phyloP scores from a whole-genome alignment of 2,113 vertebrate genomes.

The Corydoras maculifer region DNA sequence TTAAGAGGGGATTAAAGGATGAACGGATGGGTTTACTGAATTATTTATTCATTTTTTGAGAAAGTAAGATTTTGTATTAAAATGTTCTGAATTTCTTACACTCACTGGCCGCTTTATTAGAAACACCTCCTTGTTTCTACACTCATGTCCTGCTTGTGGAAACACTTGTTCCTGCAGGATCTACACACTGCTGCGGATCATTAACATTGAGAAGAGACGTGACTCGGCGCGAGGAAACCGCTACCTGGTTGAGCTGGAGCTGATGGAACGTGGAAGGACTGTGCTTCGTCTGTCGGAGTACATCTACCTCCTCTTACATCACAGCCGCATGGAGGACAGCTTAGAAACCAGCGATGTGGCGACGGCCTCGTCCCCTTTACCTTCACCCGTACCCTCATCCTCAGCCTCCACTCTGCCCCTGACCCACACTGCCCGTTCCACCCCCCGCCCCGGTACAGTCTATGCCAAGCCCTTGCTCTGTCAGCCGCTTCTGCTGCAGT shows the following conservation, averaged over 20 bases:
- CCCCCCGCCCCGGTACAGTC: constrained; percentile 65
- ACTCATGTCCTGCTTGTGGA: no score
- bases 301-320: constrained; percentile 85
- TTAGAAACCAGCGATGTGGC: constrained; percentile 61
- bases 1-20: no score
- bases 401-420: constrained; percentile 39
- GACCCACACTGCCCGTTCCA: constrained; percentile 49
- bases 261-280: constrained; percentile 79
- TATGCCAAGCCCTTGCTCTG: constrained; percentile 83
- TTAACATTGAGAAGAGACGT: constrained; percentile 92
- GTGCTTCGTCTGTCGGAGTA: constrained; percentile 87
- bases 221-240: constrained; percentile 90
- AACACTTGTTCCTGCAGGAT: constrained; percentile 59
- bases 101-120: no score
- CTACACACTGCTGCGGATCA: constrained; percentile 86
- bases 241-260: constrained; percentile 91
- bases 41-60: no score
- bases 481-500: constrained; percentile 80
- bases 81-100: no score
- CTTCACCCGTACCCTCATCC: constrained; percentile 35
- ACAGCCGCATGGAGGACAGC: constrained; percentile 63
- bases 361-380: constrained; percentile 36
- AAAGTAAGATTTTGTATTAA: no score
- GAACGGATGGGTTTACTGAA: no score
- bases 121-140: no score